These are phyloP conservation scores for Chymomyza amoena DNA, from an alignment of 2,888 invertebrate genomes.

Conservation along the genomic window DNA sequence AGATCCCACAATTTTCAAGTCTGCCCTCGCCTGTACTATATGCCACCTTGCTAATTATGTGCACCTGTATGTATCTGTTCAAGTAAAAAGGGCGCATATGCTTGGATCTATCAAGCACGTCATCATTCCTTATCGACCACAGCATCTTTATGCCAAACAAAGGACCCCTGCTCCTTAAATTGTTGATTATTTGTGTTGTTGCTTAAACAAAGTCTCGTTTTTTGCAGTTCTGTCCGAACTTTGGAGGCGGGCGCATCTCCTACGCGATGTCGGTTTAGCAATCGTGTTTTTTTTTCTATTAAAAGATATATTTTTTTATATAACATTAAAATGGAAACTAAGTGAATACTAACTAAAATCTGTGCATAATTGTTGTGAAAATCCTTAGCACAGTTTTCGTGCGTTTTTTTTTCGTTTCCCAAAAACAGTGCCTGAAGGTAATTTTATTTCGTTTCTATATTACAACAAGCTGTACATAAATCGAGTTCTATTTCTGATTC, in stretches of 20 bases:
- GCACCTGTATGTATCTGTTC: conserved; percentile 5
- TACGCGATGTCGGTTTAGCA: not conserved
- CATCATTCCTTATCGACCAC: conserved; percentile 53
- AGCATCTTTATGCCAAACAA: conserved; percentile 20
- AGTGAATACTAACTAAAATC: no score
- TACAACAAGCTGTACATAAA: no score
- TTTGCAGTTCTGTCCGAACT: conserved; percentile 39
- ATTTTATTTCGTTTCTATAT: not conserved
- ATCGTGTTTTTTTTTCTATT: not conserved
- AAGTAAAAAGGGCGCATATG: conserved; percentile 42
- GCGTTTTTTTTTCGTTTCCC: not conserved
- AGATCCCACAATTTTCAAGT: no score
- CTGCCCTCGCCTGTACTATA: not conserved
- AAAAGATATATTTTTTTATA: no score
- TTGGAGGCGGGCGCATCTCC: conserved; percentile 32
- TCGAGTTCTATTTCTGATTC: no score
- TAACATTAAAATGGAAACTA: no score
- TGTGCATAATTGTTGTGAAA: no score
- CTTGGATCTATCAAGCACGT: conserved; percentile 60
- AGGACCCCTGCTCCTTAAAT: not conserved
- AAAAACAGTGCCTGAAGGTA: not conserved
- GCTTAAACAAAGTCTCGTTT: not conserved
- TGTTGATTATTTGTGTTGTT: not conserved
- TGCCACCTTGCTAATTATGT: conserved; percentile 25
- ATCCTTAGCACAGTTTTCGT: not conserved